Percentiles rank a stretch among this genome's conserved stretches.
Conservation (phyloP, 2,888 invertebrate species). For the Mythimna albipuncta region DNA sequence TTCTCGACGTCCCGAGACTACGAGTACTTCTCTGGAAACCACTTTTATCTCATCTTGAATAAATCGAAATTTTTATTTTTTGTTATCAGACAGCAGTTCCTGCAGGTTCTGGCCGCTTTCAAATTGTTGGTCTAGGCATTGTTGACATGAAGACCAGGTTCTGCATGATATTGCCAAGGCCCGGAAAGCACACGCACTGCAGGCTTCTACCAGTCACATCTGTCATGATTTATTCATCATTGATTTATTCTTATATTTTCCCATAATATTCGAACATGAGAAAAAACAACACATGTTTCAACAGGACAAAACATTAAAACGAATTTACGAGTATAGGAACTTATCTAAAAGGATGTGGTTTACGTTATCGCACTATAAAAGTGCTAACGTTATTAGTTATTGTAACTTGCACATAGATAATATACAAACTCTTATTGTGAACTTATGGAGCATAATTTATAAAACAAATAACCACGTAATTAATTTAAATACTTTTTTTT, state of each 20-base stretch:
- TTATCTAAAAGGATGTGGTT: constrained; percentile 71
- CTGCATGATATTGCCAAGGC: neutral
- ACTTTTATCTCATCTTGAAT: too few relatives aligned
- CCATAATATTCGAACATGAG: neutral
- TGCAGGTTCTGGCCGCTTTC: too few relatives aligned
- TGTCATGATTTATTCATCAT: neutral
- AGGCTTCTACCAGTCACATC: neutral
- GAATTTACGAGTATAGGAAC: constrained; percentile 28
- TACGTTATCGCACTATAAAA: constrained; percentile 57
- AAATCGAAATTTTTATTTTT: too few relatives aligned
- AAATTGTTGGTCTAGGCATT: too few relatives aligned
- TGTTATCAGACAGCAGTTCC: too few relatives aligned
- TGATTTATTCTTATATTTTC: neutral
- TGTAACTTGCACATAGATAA: constrained; percentile 22
- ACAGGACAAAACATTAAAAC: constrained; percentile 46
- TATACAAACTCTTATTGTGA: constrained; percentile 5
- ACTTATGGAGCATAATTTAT: neutral
- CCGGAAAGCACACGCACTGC: neutral
- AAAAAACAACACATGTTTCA: constrained; percentile 25
- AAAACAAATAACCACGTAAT: too few relatives aligned
- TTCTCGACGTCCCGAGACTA: too few relatives aligned
- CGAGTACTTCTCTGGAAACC: too few relatives aligned
- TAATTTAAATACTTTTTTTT: too few relatives aligned
- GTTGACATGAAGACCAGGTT: neutral
- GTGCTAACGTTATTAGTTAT: constrained; percentile 20